Base-by-base conservation (phyloP, 2,113 vertebrate genomes). In the Melanocharis versteri region DNA sequence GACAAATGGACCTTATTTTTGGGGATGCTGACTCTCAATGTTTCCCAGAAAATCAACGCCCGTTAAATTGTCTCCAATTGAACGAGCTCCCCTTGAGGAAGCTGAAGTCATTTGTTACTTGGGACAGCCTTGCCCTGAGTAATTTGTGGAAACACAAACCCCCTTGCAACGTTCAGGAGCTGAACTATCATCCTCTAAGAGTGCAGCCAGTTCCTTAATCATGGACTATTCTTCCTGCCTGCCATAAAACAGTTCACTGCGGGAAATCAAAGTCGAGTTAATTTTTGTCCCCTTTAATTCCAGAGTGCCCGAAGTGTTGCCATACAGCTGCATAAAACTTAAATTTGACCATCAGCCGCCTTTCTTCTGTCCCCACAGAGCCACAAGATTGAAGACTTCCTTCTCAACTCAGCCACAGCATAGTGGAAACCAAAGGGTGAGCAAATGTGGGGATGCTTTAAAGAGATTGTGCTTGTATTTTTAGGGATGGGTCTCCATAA, bases 381-480 rank as follows among this genome's bases (percentile, higher is more conserved):
- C 79, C 71, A 75, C 68, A 78, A 78, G 65, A 94, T 75, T 94
- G 94, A 89, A 83, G 90, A 39, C 9, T 92, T 75, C 51, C 60
- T 91, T 47, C 72, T 93, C 69, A 66, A 23, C 51, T 70, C 56
- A 64, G 77, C 76, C 86, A 81, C 72, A 84, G 47, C 47, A n/a
- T 2, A 50, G 86, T 60, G n/a, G 64, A 89, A 68, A 62, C 27
- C 44, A 44, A 78, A 66, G 66, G 75, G 40, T 24, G 80, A 89
- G 47, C 72, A 78, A 86, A 78, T 48, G 14, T 35, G 76, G 39
- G 31, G 40, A 19, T 48, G 31, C 45, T 83, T 83, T 68, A 83
- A 96, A 96, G 77, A 94, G 82, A 57, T 9, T 51, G 19, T 47
- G 35, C 50, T 22, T 58, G 33, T 85, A 62, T 80, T 93, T 95